Base-by-base conservation (phyloP, 1,140 invertebrate species). In the Drosophila athabasca region DNA sequence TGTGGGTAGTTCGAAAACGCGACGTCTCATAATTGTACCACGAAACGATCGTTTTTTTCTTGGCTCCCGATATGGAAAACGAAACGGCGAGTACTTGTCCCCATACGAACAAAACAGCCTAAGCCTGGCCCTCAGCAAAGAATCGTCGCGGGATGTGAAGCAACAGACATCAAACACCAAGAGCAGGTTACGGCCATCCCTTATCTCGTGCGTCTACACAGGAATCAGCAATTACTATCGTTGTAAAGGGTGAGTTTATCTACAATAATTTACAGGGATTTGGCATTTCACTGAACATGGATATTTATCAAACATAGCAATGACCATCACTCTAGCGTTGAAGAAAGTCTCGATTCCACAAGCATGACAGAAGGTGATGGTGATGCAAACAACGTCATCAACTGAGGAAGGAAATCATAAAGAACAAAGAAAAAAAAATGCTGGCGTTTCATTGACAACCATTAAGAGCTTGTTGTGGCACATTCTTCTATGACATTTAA, bases 21-120 rank as follows among this genome's bases (percentile, higher is more conserved):
- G 90, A 31, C 74, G 90, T 5, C 62, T 90, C 6, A 84, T 88
- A 8, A 78, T 91, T 24, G 90, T 90, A 5, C 90, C 91, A 6
- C 80, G 91, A 3, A 92, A 91, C 35, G 91, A 92, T 74, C 68
- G 90, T 1, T 92, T 92, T 55, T 92, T 92, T 45, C 62, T 92
- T 17, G 90, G 91, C 6, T 92, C 91, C 6, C 73, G 91, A 2
- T 92, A 92, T 62, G 91, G 91, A 17, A 92, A 92, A 51, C 78
- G 91, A 15, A 75, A 78, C 29, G 57, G 66, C 9, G 73, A 85
- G 19, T 74, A 55, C 24, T 35, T 82, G 1, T 70, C 80, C 13
- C 71, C 85, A 22, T 85, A 87, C 48, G 80, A 80, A 29, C 80
- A 83, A 29, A 69, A 53, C 24, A 78, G 61, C 26, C 58, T 80